Base-by-base conservation (phyloP, 2,888 invertebrate species). In the Drosophila birchii region DNA sequence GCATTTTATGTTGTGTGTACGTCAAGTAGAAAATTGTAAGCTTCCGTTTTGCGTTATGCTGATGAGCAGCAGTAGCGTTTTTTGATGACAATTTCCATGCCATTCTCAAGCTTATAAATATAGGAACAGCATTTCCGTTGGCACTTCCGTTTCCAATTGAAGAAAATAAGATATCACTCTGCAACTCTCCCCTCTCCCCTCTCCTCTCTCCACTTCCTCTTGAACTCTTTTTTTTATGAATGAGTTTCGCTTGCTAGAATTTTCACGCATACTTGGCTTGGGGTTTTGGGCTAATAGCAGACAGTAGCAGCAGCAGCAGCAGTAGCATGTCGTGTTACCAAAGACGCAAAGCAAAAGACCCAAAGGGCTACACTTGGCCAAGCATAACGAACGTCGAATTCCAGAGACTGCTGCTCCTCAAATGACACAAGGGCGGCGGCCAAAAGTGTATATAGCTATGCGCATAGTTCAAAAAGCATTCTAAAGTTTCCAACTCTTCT, bases 81-180 rank as follows among this genome's bases (percentile, higher is more conserved):
- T 62, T 49, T 39, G 49, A 87, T 89, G 82, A 76, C 83, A 79
- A 73, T 87, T 89, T 73, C 80, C 80, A 75, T 78, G 59, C 57
- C 57, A 53, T 43, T 43, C 73, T 54, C 73, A 55, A 49, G 71
- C 43, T 51, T 57, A 78, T 78, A 78, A 81, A 80, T 81, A 78
- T 76, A 82, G 80, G 75, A 86, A 74, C 41, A 78, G 85, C 81
- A 86, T 86, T 89, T 86, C 88, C 88, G 86, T 76, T 81, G 44
- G 39, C 86, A 89, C 88, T 88, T 89, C 89, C 85, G 89, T 74
- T 89, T 82, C 76, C 69, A 85, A 87, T 88, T 86, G 86, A 43
- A 74, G 69, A 54, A 26, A 45, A 68, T 64, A 47, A 58, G 51
- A 56, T 49, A 56, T 34, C 34, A 34, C 16, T 34, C 16, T 20